Conservation (phyloP, 2,113 vertebrate species). For the Cryptotis parvus region DNA sequence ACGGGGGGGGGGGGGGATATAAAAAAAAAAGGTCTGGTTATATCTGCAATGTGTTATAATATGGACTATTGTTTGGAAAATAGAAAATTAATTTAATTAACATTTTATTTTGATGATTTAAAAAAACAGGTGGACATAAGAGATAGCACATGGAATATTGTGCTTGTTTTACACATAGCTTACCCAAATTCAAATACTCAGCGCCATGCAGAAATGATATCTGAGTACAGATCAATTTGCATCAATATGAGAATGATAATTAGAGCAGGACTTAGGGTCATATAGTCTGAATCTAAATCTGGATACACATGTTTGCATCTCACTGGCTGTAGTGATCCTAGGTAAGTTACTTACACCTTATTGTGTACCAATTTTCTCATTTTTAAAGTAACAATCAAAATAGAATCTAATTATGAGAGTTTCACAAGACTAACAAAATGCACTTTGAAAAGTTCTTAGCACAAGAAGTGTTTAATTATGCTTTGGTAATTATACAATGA, state of each 20-base stretch:
- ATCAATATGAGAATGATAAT: background rate
- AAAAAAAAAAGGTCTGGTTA: no score
- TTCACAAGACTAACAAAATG: slow-evolving; percentile 24
- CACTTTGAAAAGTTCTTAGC: background rate
- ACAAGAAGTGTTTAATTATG: slow-evolving; percentile 7
- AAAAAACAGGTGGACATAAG: no score
- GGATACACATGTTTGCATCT: background rate
- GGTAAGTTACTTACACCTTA: background rate
- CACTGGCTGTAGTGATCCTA: background rate
- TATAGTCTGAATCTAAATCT: background rate
- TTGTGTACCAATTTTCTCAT: background rate
- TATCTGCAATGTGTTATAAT: no score
- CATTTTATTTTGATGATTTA: no score
- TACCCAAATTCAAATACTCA: no score
- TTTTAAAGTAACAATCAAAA: slow-evolving; percentile 3
- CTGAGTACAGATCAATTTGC: background rate
- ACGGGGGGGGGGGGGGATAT: no score
- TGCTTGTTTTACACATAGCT: no score
- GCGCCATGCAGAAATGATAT: no score
- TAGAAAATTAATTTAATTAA: no score
- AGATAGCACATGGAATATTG: no score
- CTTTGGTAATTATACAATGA: background rate
- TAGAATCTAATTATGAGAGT: background rate
- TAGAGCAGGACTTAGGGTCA: background rate
- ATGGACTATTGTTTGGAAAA: no score